phyloP scores from a whole-genome alignment of 2,113 vertebrate species.

The Sminthopsis crassicaudata region DNA sequence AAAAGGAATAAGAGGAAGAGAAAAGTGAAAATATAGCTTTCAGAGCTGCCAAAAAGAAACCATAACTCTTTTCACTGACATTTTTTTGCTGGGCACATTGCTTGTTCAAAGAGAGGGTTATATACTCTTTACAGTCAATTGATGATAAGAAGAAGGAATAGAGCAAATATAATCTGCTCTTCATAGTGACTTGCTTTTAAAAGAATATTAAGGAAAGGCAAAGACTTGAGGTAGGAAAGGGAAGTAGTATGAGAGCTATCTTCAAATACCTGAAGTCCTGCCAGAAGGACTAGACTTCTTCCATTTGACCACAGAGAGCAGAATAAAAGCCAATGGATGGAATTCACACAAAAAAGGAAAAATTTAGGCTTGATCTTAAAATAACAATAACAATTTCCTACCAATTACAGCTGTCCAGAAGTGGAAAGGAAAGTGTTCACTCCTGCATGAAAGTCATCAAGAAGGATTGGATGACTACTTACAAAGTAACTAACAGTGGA shows the following conservation, averaged over 20 bases:
- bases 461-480: neutral
- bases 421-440: neutral
- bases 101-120: neutral
- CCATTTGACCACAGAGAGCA: neutral
- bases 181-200: neutral
- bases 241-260: neutral
- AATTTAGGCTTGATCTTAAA: neutral
- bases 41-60: neutral
- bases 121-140: neutral
- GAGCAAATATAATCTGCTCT: neutral
- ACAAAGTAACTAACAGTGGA: neutral
- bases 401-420: neutral
- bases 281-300: neutral
- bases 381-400: neutral
- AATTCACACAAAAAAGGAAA: neutral
- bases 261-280: neutral
- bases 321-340: neutral
- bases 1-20: neutral
- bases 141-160: neutral
- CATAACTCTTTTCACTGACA: neutral
- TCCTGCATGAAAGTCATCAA: neutral
- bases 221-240: neutral
- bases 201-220: neutral
- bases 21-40: neutral
- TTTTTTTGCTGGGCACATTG: neutral